Base-by-base conservation (phyloP, 2,113 vertebrate genomes). In the Diglossa brunneiventris region DNA sequence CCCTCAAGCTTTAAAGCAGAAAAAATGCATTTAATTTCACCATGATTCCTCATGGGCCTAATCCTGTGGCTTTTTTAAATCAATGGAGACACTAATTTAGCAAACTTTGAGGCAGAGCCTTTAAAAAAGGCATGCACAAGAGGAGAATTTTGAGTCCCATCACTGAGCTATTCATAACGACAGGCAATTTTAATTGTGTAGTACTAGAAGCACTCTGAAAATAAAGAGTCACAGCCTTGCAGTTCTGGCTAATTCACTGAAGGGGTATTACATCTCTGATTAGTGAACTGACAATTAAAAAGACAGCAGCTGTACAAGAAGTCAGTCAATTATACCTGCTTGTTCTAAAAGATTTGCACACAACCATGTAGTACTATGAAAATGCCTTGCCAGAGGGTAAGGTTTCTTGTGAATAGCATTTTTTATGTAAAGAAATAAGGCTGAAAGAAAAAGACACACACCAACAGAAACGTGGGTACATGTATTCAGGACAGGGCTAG, bases 301-400 rank as follows among this genome's bases (percentile, higher is more conserved):
- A 46, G 12, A 63, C 18, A 21, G 68, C 35, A 90, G 42, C 30
- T 63, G 26, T 52, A 67, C 47, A 66, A 89, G 10, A 80, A 92
- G 19, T 50, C 70, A 90, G 67, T 64, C 12, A 85, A 52, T 47
- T 75, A 69, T 49, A 93, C 27, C 33, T 47, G 39, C 62, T 94
- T 35, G 76, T 78, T 96, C 72, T 92, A 88, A 93, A 85, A 77
- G 72, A 70, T 80, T 82, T 90, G 72, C 92, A 96, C 84, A 94
- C 78, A 30, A 30, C 58, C 30, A 33, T 13, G 35, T 15, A 33
- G 35, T 26, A 31, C 2, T 39, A 11, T 50, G 22, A 58, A 44
- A 64, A 89, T 15, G 16, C 15, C 42, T 79, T 83, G 72, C 19
- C 49, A 86, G 35, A 74, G 13, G 26, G 20, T 31, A 77, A 49